Evolutionary conservation across 2,797 vertebrate species (phyloP).

Genomic region (Phyllotis vaccarum): DNA sequence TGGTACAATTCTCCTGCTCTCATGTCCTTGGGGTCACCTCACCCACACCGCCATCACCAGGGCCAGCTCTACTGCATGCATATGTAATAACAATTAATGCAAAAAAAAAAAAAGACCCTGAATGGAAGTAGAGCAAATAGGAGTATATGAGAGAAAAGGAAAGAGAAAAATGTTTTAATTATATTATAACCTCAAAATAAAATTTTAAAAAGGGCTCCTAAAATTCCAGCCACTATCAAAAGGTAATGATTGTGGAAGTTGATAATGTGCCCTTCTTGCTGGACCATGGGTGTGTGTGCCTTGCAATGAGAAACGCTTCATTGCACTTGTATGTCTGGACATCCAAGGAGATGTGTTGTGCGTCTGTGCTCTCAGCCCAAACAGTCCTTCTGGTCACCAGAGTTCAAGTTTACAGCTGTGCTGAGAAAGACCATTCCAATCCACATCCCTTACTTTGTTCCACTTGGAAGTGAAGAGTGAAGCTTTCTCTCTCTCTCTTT

Average conservation of each 20-base stretch:
- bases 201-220: not conserved
- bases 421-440: slow-evolving; percentile 13
- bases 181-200: not conserved
- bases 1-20: not conserved
- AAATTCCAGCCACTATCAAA: not conserved
- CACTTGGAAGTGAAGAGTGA: not conserved
- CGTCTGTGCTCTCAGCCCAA: not conserved
- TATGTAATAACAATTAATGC: not conserved
- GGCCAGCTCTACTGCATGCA: not conserved
- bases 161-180: not conserved
- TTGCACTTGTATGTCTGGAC: accelerated
- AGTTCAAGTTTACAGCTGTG: not conserved
- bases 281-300: not conserved
- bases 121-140: not conserved
- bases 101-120: not conserved
- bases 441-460: slow-evolving; percentile 16
- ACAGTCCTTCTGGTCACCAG: not conserved
- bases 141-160: not conserved
- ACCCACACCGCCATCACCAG: not conserved
- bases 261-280: not conserved
- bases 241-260: not conserved
- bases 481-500: not conserved
- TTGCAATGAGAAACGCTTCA: not conserved
- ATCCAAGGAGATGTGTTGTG: not conserved
- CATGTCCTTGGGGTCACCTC: not conserved